Evolutionary conservation across 2,888 invertebrate species (phyloP).

Genomic region (Alcis repandata): DNA sequence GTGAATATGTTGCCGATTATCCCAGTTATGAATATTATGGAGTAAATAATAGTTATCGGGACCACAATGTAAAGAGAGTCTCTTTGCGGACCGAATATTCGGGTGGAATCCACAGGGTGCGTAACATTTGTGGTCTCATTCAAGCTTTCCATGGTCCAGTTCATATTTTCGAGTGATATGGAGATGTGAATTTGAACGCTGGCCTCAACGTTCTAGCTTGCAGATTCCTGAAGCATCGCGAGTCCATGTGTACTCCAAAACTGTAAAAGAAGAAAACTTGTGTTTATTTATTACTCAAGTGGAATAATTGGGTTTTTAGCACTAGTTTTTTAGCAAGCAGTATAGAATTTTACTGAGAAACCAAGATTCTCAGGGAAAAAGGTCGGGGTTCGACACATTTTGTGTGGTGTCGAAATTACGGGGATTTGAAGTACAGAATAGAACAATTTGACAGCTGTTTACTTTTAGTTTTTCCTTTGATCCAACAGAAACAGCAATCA

Average conservation of each 20-base stretch:
- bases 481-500: too few species aligned
- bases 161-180: conserved; percentile 19
- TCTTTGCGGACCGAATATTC: conserved; percentile 76
- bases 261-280: conserved; percentile 23
- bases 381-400: too few species aligned
- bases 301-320: not conserved
- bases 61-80: conserved; percentile 89
- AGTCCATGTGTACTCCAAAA: not conserved
- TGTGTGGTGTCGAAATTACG: too few species aligned
- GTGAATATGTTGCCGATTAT: conserved; percentile 94
- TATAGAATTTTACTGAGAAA: too few species aligned
- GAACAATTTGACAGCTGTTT: too few species aligned
- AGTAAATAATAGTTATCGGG: conserved; percentile 92
- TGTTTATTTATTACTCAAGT: not conserved
- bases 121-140: conserved; percentile 48
- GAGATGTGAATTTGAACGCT: not conserved
- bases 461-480: too few species aligned
- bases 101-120: conserved; percentile 62
- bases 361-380: too few species aligned
- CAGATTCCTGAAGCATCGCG: not conserved
- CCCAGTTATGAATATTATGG: conserved; percentile 92
- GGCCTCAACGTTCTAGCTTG: conserved; percentile 12
- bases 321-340: too few species aligned
- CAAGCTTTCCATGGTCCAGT: conserved; percentile 33
- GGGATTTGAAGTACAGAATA: too few species aligned